Percentiles rank a stretch among this genome's conserved stretches.
Conservation (phyloP, 1,140 invertebrate species). For the Nephila pilipes region DNA sequence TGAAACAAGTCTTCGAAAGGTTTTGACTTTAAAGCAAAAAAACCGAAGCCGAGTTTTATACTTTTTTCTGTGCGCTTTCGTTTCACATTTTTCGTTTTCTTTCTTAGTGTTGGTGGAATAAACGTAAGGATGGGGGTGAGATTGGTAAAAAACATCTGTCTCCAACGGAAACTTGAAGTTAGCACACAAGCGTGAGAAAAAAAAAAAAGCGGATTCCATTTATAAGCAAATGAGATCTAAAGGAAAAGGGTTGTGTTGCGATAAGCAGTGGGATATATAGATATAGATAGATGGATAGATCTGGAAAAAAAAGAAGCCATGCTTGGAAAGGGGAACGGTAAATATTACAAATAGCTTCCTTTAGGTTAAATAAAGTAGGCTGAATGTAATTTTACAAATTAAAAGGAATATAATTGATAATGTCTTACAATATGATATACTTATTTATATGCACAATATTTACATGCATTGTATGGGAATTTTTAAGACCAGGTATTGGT, state of each 20-base stretch:
- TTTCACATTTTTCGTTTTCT: constrained; percentile 31
- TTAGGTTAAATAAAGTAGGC: neutral
- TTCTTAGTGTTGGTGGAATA: constrained; percentile 5
- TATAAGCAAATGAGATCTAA: constrained; percentile 75
- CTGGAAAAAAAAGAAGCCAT: neutral
- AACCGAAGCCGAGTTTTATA: constrained; percentile 17
- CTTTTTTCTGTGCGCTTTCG: constrained; percentile 17
- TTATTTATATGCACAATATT: too few species aligned
- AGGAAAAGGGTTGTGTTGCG: constrained; percentile 65
- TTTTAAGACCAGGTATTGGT: too few species aligned
- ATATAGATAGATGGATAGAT: constrained; percentile 60
- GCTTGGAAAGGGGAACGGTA: neutral
- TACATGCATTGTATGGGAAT: too few species aligned
- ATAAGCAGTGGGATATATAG: constrained; percentile 57
- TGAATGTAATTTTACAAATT: neutral
- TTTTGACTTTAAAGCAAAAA: neutral
- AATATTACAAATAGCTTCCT: neutral
- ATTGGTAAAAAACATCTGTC: constrained; percentile 74
- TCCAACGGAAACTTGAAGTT: constrained; percentile 62
- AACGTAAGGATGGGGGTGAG: constrained; percentile 29
- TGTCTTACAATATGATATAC: too few species aligned
- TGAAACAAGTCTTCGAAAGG: constrained; percentile 13
- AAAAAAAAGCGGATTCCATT: constrained; percentile 68
- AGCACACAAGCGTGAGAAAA: constrained; percentile 24
- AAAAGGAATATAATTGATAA: too few species aligned